Conservation (phyloP, 2,888 invertebrate species). For the Chydorus sphaericus region DNA sequence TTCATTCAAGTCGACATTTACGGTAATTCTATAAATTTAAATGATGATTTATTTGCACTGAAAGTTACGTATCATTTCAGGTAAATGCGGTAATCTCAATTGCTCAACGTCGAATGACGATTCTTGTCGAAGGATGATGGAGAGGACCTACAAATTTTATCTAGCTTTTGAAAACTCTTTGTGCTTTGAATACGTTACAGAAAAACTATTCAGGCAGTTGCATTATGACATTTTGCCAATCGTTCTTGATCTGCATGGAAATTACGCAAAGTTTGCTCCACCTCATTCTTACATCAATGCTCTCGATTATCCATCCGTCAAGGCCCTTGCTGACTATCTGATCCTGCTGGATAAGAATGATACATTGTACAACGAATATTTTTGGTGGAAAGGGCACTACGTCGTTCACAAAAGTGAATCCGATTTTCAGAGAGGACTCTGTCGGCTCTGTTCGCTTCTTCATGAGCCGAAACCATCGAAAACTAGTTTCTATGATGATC, state of each 20-base stretch:
- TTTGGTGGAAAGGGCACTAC: constrained; percentile 6
- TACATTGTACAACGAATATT: constrained; percentile 3
- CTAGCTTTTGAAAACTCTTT: constrained; percentile 22
- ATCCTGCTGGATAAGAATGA: neutral
- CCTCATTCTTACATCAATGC: constrained; percentile 20
- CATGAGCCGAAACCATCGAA: too few species aligned
- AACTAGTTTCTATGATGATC: too few species aligned
- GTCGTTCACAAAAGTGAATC: too few species aligned
- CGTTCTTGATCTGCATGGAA: constrained; percentile 19
- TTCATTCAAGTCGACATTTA: constrained; percentile 16
- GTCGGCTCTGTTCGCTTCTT: too few species aligned
- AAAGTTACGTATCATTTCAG: too few species aligned
- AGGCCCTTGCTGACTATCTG: constrained; percentile 17
- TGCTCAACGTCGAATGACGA: too few species aligned
- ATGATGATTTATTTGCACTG: too few species aligned
- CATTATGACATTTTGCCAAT: constrained; percentile 20
- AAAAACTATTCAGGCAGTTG: constrained; percentile 20
- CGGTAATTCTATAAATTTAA: constrained; percentile 18
- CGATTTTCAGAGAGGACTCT: too few species aligned
- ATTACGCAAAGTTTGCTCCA: constrained; percentile 20
- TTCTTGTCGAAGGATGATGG: too few species aligned
- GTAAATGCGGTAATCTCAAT: too few species aligned
- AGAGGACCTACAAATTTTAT: constrained; percentile 20
- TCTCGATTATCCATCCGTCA: constrained; percentile 19
- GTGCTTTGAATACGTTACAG: constrained; percentile 22